Evolutionary conservation across 1,140 invertebrate genomes (phyloP), one percentile per base, ranked within the genome.

Genomic region (Apolygus lucorum): DNA sequence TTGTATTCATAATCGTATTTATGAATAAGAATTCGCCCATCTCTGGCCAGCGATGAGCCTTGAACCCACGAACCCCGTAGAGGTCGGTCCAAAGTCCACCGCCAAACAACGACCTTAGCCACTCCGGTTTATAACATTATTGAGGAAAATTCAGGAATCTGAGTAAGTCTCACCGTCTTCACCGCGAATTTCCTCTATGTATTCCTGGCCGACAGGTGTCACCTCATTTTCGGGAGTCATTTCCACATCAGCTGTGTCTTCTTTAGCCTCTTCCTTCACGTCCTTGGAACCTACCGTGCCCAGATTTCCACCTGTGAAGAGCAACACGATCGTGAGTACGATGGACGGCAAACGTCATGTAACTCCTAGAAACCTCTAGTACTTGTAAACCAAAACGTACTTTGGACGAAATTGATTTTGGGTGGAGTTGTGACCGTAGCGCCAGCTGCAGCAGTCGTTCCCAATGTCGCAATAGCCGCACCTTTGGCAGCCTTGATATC

Each of bases 151-250:
- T n/a, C n/a, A n/a, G n/a, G n/a, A n/a, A n/a, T n/a, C n/a, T n/a
- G n/a, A n/a, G 49, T 34, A 65, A n/a, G 13, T 29, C 78, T 89
- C 88, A 77, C 93, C 93, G 76, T 96, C 92, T 69, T 96, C 94
- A 78, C 91, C 95, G 77, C 93, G 93, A 65, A 97, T 90, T 82
- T 98, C 96, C 80, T 99, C 96, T 75, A 99, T 96, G 79, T 98
- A 99, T 79, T 99, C 96, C 78, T 96, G 92, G 1, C 97, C 95
- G 72, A 98, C 93, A n/a, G 95, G 94, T 77, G 95, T 91, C 72
- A 96, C 90, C 79, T 96, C 93, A 76, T 86, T 87, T 65, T 91
- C 92, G 8, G 68, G 52, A 63, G 82, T 82, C n/a, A 82, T 81
- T 1, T 84, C 78, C 13, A 84, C 78, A 76, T 88, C 77, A 22